These are phyloP conservation scores for Poecilia gillii DNA, from an alignment of 2,797 vertebrate genomes.

Conservation along the genomic window DNA sequence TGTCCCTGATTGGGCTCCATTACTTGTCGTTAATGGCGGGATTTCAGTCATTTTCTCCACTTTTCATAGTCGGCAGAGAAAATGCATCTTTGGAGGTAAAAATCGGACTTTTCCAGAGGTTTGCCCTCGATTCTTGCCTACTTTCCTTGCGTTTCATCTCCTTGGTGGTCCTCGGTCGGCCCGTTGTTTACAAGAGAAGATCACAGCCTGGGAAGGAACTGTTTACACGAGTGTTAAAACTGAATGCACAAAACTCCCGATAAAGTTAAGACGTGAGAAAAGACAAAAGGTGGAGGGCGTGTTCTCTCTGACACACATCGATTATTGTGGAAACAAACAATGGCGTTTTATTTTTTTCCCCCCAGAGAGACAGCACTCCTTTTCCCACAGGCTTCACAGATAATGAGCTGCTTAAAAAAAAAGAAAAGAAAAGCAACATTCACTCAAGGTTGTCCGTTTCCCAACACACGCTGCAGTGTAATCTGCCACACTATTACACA, in stretches of 20 bases:
- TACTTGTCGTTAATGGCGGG: background rate
- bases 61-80: background rate
- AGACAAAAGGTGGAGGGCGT: constrained; percentile 39
- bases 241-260: constrained; percentile 6
- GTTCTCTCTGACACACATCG: constrained; percentile 34
- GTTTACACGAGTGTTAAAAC: constrained; percentile 16
- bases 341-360: constrained; percentile 2
- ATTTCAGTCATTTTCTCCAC: background rate
- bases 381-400: constrained; percentile 54
- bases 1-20: background rate
- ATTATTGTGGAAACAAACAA: constrained; percentile 73
- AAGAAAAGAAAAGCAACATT: background rate
- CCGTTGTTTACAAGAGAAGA: background rate
- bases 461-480: constrained; percentile 29
- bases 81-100: background rate
- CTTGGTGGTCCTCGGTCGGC: constrained; percentile 21
- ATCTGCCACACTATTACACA: constrained; percentile 38
- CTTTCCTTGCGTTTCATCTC: background rate
- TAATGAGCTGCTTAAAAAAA: constrained; percentile 12
- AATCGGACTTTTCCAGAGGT: background rate
- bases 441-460: constrained; percentile 43
- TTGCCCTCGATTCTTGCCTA: background rate
- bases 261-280: constrained; percentile 33
- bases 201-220: constrained; percentile 1
- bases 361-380: constrained; percentile 15